Percentiles rank a stretch among this genome's conserved stretches.
Conservation (phyloP, 2,797 vertebrate genomes). For the Schizopygopsis pylzovi region DNA sequence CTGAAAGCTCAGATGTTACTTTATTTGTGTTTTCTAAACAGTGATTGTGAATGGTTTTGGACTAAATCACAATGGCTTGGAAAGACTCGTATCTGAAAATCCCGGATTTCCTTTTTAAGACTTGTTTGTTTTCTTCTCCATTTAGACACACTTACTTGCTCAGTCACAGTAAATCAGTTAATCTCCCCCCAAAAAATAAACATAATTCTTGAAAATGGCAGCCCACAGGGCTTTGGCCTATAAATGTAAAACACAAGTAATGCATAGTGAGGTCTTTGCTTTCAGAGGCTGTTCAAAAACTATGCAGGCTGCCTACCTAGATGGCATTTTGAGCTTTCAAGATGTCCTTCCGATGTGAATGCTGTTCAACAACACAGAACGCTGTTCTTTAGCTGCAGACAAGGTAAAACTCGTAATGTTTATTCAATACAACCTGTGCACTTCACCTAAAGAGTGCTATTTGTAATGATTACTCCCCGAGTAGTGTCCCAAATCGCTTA, state of each 20-base stretch:
- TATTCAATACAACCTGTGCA: neutral
- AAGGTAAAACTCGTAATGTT: neutral
- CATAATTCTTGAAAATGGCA: too few relatives aligned
- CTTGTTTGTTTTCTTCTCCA: neutral
- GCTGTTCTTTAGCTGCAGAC: neutral
- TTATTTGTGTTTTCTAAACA: neutral
- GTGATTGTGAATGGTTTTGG: neutral
- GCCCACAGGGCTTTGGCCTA: too few relatives aligned
- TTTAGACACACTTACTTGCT: neutral
- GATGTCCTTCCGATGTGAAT: neutral
- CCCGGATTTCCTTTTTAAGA: neutral
- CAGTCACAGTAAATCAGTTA: neutral
- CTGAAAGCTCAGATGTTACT: neutral
- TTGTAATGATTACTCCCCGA: neutral
- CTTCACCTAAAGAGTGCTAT: neutral
- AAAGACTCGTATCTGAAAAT: neutral
- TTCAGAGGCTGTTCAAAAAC: neutral
- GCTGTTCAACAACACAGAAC: too few relatives aligned
- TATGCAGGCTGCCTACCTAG: neutral
- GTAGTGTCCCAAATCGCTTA: neutral
- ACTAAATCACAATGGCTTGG: neutral
- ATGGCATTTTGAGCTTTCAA: neutral
- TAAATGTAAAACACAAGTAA: too few relatives aligned
- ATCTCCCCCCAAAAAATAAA: too few relatives aligned
- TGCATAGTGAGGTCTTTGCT: too few relatives aligned